Evolutionary conservation across 2,888 invertebrate species (phyloP).

Genomic region (Pammene fasciana): DNA sequence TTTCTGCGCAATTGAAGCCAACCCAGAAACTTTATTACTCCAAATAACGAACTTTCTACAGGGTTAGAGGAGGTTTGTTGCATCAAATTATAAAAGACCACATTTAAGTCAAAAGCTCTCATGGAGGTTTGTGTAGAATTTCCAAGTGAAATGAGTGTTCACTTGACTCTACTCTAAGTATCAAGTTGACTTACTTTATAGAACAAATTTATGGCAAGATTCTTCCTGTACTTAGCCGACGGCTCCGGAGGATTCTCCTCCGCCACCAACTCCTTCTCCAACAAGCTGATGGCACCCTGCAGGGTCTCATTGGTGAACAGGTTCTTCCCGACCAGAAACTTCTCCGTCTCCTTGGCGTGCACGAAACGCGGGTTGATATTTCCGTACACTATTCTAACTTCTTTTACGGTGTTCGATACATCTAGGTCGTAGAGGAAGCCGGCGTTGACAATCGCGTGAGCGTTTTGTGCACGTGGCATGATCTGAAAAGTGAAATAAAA

Average conservation of each 20-base stretch:
- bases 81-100: too few relatives aligned
- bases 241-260: conserved; percentile 77
- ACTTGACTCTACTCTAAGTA: too few relatives aligned
- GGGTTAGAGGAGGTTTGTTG: too few relatives aligned
- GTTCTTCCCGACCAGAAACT: conserved; percentile 70
- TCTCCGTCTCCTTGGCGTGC: conserved; percentile 81
- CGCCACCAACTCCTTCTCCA: conserved; percentile 59
- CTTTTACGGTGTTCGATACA: conserved; percentile 60
- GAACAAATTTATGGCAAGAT: conserved; percentile 83
- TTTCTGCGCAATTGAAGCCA: too few relatives aligned
- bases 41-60: too few relatives aligned
- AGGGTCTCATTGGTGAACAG: conserved; percentile 69
- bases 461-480: conserved; percentile 1
- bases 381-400: conserved; percentile 83
- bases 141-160: too few relatives aligned
- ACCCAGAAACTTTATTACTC: too few relatives aligned
- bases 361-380: conserved; percentile 75
- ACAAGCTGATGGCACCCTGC: conserved; percentile 59
- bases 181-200: conserved; percentile 81
- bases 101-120: too few relatives aligned
- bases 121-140: too few relatives aligned
- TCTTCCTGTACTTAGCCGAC: conserved; percentile 82
- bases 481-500: conserved; percentile 78
- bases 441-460: conserved; percentile 74
- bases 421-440: conserved; percentile 86